These are phyloP conservation scores for Xestia rhomboidea DNA, from an alignment of 2,888 invertebrate genomes.

Conservation along the genomic window DNA sequence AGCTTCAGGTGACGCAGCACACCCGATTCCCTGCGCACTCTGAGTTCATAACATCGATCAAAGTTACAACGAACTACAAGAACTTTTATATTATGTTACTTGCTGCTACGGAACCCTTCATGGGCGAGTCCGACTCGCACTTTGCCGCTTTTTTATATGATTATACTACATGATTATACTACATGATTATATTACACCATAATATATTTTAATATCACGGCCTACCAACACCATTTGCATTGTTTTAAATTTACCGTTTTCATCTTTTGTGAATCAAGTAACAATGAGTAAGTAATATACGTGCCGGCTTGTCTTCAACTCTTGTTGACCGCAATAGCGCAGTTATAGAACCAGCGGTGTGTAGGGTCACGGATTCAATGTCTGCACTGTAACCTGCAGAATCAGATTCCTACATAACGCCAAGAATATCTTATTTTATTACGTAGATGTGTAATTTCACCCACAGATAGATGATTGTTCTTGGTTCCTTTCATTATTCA, in stretches of 20 bases:
- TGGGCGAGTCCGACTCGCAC: too few species aligned
- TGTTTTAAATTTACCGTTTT: conserved; percentile 1
- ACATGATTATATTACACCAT: too few species aligned
- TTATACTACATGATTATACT: too few species aligned
- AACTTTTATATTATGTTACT: too few species aligned
- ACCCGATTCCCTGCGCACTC: too few species aligned
- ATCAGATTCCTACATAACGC: neutral
- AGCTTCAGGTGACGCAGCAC: too few species aligned
- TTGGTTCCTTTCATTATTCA: neutral
- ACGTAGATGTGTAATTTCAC: neutral
- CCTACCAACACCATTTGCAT: neutral
- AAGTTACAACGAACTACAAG: too few species aligned
- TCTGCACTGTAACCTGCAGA: neutral
- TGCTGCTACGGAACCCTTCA: too few species aligned
- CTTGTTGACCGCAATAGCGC: neutral
- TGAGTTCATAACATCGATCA: too few species aligned
- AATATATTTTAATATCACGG: neutral
- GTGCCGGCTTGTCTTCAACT: neutral
- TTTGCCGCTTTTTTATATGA: too few species aligned
- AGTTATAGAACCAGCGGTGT: neutral
- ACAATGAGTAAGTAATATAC: neutral
- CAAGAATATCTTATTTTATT: neutral
- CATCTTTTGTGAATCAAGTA: neutral
- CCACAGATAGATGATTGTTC: neutral
- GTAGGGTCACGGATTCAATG: neutral